Conservation (phyloP, 2,797 vertebrate genomes). For the Iguana delicatissima region DNA sequence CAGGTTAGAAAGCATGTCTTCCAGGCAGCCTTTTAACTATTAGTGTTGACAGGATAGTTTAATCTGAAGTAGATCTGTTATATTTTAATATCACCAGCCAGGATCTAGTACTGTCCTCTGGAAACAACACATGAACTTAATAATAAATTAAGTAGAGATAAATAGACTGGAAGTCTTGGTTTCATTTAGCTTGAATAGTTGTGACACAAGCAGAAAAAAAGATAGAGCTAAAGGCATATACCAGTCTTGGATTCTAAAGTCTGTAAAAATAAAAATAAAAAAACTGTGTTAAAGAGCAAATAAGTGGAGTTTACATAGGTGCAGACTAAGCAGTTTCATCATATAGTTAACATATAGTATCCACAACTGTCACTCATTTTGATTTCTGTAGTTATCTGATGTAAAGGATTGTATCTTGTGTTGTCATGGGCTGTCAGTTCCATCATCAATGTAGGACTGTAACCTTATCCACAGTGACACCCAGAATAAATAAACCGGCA, state of each 20-base stretch:
- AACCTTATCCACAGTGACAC: conserved; percentile 77
- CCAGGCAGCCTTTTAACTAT: background rate
- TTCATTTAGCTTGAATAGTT: background rate
- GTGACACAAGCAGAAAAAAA: background rate
- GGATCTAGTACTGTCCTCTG: background rate
- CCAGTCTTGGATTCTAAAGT: background rate
- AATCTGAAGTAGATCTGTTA: background rate
- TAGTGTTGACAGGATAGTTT: conserved; percentile 12
- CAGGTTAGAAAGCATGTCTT: background rate
- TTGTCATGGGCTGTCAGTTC: conserved; percentile 75
- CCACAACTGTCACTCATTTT: conserved; percentile 58
- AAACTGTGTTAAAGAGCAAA: background rate
- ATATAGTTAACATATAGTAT: background rate
- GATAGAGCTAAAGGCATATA: background rate
- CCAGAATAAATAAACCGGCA: conserved; percentile 60
- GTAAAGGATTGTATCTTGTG: conserved; percentile 65
- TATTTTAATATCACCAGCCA: background rate
- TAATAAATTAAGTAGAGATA: background rate
- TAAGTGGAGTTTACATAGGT: conserved; percentile 32
- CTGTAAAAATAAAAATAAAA: background rate
- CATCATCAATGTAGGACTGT: conserved; percentile 73
- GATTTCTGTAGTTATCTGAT: conserved; percentile 68
- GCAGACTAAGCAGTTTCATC: conserved; percentile 6
- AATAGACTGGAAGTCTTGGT: background rate
- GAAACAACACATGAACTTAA: background rate